Conservation (phyloP, 2,113 vertebrate genomes). For the Leptobrachium ailaonicum region DNA sequence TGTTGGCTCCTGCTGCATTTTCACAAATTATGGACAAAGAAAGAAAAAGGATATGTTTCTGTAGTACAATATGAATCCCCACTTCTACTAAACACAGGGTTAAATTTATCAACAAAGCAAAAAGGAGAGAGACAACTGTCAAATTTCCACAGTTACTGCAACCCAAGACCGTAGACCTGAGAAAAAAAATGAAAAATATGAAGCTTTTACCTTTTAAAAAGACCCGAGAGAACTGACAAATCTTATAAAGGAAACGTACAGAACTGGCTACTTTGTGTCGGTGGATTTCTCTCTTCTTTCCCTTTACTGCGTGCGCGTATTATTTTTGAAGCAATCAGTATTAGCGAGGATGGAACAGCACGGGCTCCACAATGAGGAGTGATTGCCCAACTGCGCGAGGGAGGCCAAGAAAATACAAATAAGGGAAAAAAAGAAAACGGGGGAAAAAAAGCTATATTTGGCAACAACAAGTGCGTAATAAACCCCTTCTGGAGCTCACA, state of each 20-base stretch:
- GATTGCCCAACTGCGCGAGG: not conserved
- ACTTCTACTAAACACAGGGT: no score
- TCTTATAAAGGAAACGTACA: not conserved
- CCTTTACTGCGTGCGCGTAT: not conserved
- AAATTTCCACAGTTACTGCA: no score
- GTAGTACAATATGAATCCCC: no score
- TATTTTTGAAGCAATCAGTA: conserved; percentile 3
- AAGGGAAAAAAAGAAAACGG: no score
- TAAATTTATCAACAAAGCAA: no score
- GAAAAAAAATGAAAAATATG: no score
- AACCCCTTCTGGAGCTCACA: conserved; percentile 49
- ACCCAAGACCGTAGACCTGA: no score
- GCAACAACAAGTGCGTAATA: not conserved
- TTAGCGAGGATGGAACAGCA: not conserved
- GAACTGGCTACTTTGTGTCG: not conserved
- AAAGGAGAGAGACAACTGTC: no score
- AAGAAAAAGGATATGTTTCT: no score
- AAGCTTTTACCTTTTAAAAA: no score
- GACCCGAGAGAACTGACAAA: not conserved
- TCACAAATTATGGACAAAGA: no score
- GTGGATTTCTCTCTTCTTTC: not conserved
- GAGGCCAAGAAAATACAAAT: conserved; percentile 13
- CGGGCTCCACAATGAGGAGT: not conserved
- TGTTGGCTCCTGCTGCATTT: no score
- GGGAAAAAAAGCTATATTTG: conserved; percentile 2